phyloP scores from a whole-genome alignment of 2,113 vertebrate species.

The Microcebus murinus region DNA sequence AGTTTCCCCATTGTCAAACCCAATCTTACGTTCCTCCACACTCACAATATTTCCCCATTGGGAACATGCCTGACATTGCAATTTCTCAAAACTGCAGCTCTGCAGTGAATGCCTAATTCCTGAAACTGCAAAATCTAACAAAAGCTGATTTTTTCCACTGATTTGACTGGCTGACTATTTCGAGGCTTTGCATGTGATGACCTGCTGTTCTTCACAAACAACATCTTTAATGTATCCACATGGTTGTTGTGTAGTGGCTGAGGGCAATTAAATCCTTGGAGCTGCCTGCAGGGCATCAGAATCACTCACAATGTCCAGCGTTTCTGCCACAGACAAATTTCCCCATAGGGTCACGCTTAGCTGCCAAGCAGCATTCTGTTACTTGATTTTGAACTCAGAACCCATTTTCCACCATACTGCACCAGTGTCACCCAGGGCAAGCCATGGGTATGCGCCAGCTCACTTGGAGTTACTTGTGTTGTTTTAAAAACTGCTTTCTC shows the following conservation, averaged over 20 bases:
- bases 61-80: constrained; percentile 80
- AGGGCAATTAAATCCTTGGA: constrained; percentile 50
- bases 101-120: constrained; percentile 79
- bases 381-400: constrained; percentile 33
- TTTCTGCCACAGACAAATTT: background rate
- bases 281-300: background rate
- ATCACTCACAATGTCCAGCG: background rate
- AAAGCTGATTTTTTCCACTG: constrained; percentile 79
- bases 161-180: constrained; percentile 80
- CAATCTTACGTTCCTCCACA: constrained; percentile 69
- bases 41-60: constrained; percentile 81
- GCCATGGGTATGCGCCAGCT: accelerated
- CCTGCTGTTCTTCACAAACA: constrained; percentile 72
- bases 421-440: accelerated
- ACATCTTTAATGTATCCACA: constrained; percentile 60
- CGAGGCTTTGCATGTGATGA: constrained; percentile 71
- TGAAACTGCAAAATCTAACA: constrained; percentile 80
- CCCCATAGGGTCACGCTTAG: background rate
- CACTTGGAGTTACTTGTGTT: background rate
- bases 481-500: background rate
- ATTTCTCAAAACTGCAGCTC: constrained; percentile 81
- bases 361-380: background rate
- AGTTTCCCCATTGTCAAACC: constrained; percentile 72
- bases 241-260: constrained; percentile 48
- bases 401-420: background rate